phyloP scores from a whole-genome alignment of 2,113 vertebrate genomes.

The Chaetodon auriga region DNA sequence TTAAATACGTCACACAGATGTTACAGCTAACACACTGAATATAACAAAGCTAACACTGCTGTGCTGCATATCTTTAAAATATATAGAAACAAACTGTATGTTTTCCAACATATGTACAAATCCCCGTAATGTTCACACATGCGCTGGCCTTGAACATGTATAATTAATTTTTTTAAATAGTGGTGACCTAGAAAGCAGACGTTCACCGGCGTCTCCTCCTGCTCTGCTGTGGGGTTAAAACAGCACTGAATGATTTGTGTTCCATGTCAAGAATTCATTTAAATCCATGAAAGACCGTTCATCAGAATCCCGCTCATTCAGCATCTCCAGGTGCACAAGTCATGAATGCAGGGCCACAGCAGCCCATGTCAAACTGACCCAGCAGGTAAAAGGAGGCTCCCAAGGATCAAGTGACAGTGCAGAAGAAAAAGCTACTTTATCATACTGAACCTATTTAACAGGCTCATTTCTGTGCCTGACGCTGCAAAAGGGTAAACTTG shows the following conservation, averaged over 20 bases:
- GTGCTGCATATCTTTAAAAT: neutral
- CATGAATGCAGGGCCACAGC: conserved; percentile 33
- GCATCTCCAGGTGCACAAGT: conserved; percentile 30
- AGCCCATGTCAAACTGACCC: conserved; percentile 63
- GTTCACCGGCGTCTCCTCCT: neutral
- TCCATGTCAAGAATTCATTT: conserved; percentile 75
- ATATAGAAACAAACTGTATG: neutral
- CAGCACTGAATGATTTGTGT: conserved; percentile 83
- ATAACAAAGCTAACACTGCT: neutral
- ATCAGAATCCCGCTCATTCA: conserved; percentile 33
- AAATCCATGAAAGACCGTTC: conserved; percentile 47
- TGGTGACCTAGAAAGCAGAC: conserved; percentile 67
- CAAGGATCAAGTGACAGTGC: conserved; percentile 43
- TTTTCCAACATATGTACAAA: neutral
- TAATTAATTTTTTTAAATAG: conserved; percentile 37
- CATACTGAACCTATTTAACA: conserved; percentile 45
- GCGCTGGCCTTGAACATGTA: conserved; percentile 32
- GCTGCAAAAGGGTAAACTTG: conserved; percentile 42
- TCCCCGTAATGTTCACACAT: neutral
- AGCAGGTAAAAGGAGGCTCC: conserved; percentile 57
- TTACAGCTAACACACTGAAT: neutral
- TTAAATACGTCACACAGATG: neutral
- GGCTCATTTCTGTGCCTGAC: conserved; percentile 22
- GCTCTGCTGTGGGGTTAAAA: conserved; percentile 22
- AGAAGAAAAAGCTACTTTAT: conserved; percentile 56